These are phyloP conservation scores for Notothenia rossii DNA, from an alignment of 2,113 vertebrate species.

Conservation along the genomic window DNA sequence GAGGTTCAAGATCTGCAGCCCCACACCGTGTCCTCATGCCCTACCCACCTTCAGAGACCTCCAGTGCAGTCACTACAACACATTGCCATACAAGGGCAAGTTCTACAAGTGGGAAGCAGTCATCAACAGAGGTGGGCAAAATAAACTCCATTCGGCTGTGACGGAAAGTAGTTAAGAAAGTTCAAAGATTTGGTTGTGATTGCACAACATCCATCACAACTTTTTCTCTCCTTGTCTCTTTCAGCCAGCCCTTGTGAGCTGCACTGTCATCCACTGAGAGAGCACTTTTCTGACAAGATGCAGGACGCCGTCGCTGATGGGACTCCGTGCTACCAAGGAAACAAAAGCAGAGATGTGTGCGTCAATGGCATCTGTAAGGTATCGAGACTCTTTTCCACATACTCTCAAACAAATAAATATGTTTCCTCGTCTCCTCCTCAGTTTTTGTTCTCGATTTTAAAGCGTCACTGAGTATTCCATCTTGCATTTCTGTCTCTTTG, in stretches of 20 bases:
- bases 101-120: constrained; percentile 92
- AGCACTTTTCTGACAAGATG: constrained; percentile 91
- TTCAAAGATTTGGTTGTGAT: not conserved
- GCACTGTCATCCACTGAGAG: constrained; percentile 89
- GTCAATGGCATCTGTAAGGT: constrained; percentile 98
- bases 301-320: constrained; percentile 90
- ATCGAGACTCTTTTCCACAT: not conserved
- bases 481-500: not conserved
- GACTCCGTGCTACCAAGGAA: constrained; percentile 89
- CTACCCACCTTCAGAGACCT: constrained; percentile 88
- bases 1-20: constrained; percentile 88
- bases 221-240: not conserved
- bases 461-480: not conserved
- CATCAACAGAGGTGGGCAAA: constrained; percentile 86
- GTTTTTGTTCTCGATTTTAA: not conserved
- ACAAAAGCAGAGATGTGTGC: constrained; percentile 88
- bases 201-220: not conserved
- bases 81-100: constrained; percentile 88
- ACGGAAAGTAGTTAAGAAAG: not conserved
- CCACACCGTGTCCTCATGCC: constrained; percentile 76
- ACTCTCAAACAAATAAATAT: not conserved
- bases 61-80: constrained; percentile 93
- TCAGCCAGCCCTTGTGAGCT: constrained; percentile 93
- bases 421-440: not conserved
- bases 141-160: not conserved